Evolutionary conservation across 2,113 vertebrate genomes (phyloP), one percentile per base, ranked within the genome.

Genomic region (Camelus bactrianus): DNA sequence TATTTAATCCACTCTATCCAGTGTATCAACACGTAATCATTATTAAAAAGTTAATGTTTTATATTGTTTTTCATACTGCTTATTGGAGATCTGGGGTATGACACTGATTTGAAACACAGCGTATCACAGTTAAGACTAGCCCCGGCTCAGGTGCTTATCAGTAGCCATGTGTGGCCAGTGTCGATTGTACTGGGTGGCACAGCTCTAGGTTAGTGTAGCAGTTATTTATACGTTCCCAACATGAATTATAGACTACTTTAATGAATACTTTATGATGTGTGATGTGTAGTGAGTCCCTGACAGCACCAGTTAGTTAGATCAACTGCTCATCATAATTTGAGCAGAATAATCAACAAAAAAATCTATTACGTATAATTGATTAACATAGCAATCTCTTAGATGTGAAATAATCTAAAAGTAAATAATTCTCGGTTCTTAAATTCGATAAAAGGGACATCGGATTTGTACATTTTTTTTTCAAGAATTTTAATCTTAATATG

Each of bases 391-490:
- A 8, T 94, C 14, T 56, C 60, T 69, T 72, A 35, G 2, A 86
- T 64, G 38, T 28, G 30, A 54, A 56, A 38, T 76, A 52, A 48
- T 89, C 17, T 32, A 73, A 79, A 81, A 65, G 56, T 85, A 35
- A 93, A 35, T 69, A 95, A 93, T 93, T 75, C 62, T 81, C 46
- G 64, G 46, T 91, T 92, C 24, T 48, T 95, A 82, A 95, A 91
- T 77, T 54, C 35, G 32, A 26, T 91, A 58, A 91, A 70, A 93
- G n/a, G 42, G 54, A 80, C 6, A 13, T 35, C 79, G 64, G 46
- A 56, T 79, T 86, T 70, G 5, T 48, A 81, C 9, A 46, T 80
- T 82, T 24, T 69, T n/a, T 26, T 22, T 42, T 6, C 20, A 76
- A 91, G 32, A 30, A 60, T 65, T 81, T 26, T 65, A 80, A 32